phyloP scores from a whole-genome alignment of 2,797 vertebrate species.

The Sebastes vulpes region DNA sequence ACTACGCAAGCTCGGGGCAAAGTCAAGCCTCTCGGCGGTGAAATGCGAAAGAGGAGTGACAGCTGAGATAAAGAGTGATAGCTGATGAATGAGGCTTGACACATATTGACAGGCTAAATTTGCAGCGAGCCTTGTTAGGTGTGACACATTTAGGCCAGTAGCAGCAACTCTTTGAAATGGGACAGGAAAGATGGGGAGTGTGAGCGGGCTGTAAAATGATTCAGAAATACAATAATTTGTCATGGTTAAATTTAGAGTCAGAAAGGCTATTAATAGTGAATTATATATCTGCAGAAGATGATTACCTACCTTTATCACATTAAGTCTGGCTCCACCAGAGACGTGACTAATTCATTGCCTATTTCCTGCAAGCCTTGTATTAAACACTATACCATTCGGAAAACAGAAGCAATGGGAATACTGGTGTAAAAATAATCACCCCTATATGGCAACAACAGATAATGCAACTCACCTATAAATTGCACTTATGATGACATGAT shows the following conservation, averaged over 20 bases:
- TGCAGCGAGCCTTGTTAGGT: conserved; percentile 81
- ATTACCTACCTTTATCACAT: conserved; percentile 79
- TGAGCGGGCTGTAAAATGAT: conserved; percentile 61
- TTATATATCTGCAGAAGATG: conserved; percentile 81
- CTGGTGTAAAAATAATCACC: conserved; percentile 19
- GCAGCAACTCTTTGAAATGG: conserved; percentile 73
- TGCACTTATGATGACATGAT: conserved; percentile 25
- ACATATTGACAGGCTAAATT: conserved; percentile 86
- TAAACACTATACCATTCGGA: conserved; percentile 39
- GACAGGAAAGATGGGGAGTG: conserved; percentile 35
- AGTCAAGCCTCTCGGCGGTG: conserved; percentile 71
- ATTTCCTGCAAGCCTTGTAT: conserved; percentile 40
- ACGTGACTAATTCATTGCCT: conserved; percentile 69
- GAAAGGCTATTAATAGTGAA: conserved; percentile 81
- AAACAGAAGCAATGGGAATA: conserved; percentile 33
- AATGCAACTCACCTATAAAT: conserved; percentile 14
- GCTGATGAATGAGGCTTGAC: conserved; percentile 85
- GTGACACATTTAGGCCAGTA: conserved; percentile 84
- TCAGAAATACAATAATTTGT: conserved; percentile 83
- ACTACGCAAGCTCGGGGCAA: conserved; percentile 65
- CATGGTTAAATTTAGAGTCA: conserved; percentile 79
- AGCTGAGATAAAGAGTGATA: conserved; percentile 75
- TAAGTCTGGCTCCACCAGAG: conserved; percentile 65
- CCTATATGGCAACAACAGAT: conserved; percentile 4
- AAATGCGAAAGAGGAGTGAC: conserved; percentile 68